Evolutionary conservation across 2,797 vertebrate species (phyloP), one percentile per base, ranked within the genome.

Genomic region (Cossypha caffra): DNA sequence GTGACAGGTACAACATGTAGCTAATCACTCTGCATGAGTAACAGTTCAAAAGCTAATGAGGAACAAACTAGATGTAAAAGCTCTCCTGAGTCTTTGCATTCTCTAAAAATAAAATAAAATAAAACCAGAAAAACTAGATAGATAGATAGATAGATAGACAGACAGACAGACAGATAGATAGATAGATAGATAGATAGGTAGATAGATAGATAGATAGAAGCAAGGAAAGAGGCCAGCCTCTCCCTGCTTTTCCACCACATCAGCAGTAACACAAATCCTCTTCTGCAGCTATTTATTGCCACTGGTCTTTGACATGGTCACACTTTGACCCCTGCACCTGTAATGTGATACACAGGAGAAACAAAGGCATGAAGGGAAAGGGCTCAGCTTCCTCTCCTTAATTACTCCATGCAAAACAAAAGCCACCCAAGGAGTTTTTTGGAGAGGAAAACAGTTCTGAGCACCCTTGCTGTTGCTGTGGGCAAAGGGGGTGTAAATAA

Each of bases 1-100:
- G 66, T 94, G 95, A 96, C 95, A 96, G 91, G 73, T 94, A 91
- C 93, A 96, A 71, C 55, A 28, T 73, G 84, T 92, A 94, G 92
- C 84, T 95, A 97, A 97, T 97, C 90, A 90, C 5, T 1, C 52
- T 87, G 58, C 59, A 48, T 86, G 93, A 6, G 8, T 95, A 96
- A 90, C 59, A 69, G 79, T 94, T 96, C 74, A 93, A 87, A 95
- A 97, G 87, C 95, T 97, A 98, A 98, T 95, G 95, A 97, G 91
- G 79, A 93, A 93, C 94, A 94, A 96, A 94, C 64, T 62, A 90
- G 93, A 95, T 55, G 58, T 92, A 90, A 96, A 86, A 3, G 28
- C 54, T 95, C 84, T 96, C 90, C 68, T 33, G 81, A 80, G 88
- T 29, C 69, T 75, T 93, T 64, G 67, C 5, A 20, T 67, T 74